Evolutionary conservation across 2,797 vertebrate species (phyloP).

Genomic region (Decapterus maruadsi): DNA sequence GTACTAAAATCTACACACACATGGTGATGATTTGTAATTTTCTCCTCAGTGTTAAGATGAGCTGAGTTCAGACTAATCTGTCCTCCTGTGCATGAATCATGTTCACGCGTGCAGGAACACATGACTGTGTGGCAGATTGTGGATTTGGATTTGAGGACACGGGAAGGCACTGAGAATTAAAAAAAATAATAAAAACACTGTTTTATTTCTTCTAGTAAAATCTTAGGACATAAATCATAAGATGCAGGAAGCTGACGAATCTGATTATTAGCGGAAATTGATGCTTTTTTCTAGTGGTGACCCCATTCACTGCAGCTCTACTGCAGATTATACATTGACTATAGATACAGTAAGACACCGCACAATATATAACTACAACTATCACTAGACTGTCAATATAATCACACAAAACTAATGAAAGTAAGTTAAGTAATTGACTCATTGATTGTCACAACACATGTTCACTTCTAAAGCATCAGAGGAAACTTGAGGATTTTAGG

Average conservation of each 20-base stretch:
- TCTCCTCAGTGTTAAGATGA: not conserved
- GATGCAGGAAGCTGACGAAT: not conserved
- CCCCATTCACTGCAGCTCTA: no score
- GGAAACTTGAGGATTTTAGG: no score
- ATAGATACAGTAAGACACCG: no score
- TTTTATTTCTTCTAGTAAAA: not conserved
- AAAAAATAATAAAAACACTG: not conserved
- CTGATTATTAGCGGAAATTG: not conserved
- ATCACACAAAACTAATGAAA: no score
- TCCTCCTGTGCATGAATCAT: not conserved
- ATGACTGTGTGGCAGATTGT: conserved; percentile 15
- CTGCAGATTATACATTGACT: no score
- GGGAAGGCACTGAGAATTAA: not conserved
- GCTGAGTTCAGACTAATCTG: no score
- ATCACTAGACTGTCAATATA: no score
- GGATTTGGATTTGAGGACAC: conserved; percentile 11
- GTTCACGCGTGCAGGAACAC: not conserved
- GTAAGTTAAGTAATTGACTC: no score
- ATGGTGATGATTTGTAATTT: not conserved
- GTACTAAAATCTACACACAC: not conserved
- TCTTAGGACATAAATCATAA: not conserved
- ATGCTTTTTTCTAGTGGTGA: no score
- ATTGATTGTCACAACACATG: no score
- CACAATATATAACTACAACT: no score
- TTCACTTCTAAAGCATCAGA: no score